Base-by-base conservation (phyloP, 2,888 invertebrate genomes). In the Xestobium rufovillosum region DNA sequence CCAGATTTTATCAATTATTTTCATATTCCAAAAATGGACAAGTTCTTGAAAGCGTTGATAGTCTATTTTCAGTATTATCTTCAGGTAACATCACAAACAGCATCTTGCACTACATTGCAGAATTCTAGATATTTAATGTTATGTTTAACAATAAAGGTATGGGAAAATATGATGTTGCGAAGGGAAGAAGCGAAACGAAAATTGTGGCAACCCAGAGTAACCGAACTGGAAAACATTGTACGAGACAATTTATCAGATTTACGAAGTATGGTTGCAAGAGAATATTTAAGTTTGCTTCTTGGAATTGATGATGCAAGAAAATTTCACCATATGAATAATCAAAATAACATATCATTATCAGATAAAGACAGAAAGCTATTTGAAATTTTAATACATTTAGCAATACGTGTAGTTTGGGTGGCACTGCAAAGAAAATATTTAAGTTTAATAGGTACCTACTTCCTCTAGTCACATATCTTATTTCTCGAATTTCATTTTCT, bases 331-430 rank as follows among this genome's bases (percentile, higher is more conserved):
- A 73, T 77, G 72, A 61, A 66, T n/a, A 60, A 65, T 38, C 70
- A 73, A 46, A 71, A 73, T 50, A 65, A 71, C 26, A 63, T 63
- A 32, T 78, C 78, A 0, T 59, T 76, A 40, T 72, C 74, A n/a
- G 76, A 79, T 48, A 75, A 73, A 56, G 80, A 80, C 53, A 68
- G 77, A 14, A 63, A 74, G 42, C 59, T 77, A 36, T 73, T 72
- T 47, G 80, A 80, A 57, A 69, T 70, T 4, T 55, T 80, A 11
- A 59, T 76, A 29, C 66, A 72, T 37, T 65, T 79, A 58, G 66
- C 74, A 31, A 70, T 73, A 28, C 71, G 76, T 51, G 72, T 80
- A 30, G 71, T 77, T 19, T 80, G 79, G 78, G 66, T 79, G 43
- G 76, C 78, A 13, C 58, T 80, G 26, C 70, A 73, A 35, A 66